Percentiles rank a stretch among this genome's conserved stretches.
Evolutionary conservation across 2,113 vertebrate genomes (phyloP).

Genomic region (Zapornia atra): DNA sequence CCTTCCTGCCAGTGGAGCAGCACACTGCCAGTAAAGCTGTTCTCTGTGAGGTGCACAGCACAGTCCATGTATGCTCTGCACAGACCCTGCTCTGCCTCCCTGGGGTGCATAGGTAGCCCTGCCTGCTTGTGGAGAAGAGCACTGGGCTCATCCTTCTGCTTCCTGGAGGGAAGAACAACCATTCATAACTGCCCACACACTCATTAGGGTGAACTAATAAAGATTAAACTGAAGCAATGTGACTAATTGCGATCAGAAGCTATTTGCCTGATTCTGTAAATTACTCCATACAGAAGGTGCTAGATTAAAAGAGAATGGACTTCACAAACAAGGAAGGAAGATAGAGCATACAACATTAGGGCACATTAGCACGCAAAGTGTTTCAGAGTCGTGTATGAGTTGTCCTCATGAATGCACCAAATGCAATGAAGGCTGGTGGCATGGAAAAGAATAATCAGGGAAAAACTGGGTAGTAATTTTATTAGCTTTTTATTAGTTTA

Average conservation of each 20-base stretch:
- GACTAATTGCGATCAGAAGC: neutral
- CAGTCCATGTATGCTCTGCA: neutral
- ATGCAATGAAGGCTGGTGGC: neutral
- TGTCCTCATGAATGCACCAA: neutral
- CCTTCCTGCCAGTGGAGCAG: neutral
- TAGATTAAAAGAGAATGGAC: neutral
- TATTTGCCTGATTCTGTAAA: slow-evolving; percentile 13
- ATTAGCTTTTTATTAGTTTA: neutral
- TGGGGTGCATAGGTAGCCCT: neutral
- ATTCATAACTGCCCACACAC: neutral
- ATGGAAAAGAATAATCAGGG: neutral
- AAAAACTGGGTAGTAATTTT: neutral
- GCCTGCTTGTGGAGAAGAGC: neutral
- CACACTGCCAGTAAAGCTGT: neutral
- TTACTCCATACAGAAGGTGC: neutral
- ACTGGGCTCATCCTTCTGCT: neutral
- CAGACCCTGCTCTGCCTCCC: neutral
- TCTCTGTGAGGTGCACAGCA: neutral
- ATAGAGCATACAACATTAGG: neutral
- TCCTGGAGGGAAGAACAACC: neutral
- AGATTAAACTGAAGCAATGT: neutral
- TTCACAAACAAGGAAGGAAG: neutral
- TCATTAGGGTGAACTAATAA: neutral
- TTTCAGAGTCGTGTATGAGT: rapidly evolving
- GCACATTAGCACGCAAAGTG: neutral